These are phyloP conservation scores for Atherinomorus stipes DNA, from an alignment of 2,113 vertebrate species.

Conservation along the genomic window DNA sequence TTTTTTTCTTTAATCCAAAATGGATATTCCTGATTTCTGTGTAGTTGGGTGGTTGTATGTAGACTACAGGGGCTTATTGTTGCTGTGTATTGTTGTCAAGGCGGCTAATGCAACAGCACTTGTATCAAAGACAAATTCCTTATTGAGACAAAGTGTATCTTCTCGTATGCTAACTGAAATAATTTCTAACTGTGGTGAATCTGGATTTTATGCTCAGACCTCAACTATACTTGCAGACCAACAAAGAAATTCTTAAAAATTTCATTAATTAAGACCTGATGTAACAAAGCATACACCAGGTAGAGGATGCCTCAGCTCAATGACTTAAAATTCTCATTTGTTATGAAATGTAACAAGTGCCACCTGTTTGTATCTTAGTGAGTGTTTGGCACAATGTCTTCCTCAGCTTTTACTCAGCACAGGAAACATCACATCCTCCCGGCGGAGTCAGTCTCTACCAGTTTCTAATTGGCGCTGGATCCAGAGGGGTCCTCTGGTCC, in stretches of 20 bases:
- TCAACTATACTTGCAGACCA: neutral
- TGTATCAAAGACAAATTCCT: too few relatives aligned
- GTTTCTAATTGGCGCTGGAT: slow-evolving; percentile 64
- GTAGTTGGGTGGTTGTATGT: too few relatives aligned
- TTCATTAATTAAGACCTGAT: neutral
- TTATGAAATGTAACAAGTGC: neutral
- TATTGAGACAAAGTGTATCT: too few relatives aligned
- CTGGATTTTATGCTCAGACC: too few relatives aligned
- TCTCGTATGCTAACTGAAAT: too few relatives aligned
- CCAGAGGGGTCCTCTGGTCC: slow-evolving; percentile 47
- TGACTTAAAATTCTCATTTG: neutral
- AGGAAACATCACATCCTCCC: slow-evolving; percentile 28
- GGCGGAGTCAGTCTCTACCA: slow-evolving; percentile 32
- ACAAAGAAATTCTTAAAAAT: neutral
- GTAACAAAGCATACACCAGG: neutral
- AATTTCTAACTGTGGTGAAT: too few relatives aligned
- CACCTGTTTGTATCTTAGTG: slow-evolving; percentile 33
- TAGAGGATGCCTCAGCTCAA: neutral
- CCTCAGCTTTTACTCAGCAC: slow-evolving; percentile 30
- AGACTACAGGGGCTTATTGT: too few relatives aligned
- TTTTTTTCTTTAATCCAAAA: too few relatives aligned
- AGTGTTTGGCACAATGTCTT: slow-evolving; percentile 25
- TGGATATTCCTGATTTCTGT: too few relatives aligned
- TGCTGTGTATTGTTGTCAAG: too few relatives aligned
- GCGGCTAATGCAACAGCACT: too few relatives aligned